These are phyloP conservation scores for Acrossocheilus wenchowensis DNA, from an alignment of 2,797 vertebrate genomes.

Conservation along the genomic window DNA sequence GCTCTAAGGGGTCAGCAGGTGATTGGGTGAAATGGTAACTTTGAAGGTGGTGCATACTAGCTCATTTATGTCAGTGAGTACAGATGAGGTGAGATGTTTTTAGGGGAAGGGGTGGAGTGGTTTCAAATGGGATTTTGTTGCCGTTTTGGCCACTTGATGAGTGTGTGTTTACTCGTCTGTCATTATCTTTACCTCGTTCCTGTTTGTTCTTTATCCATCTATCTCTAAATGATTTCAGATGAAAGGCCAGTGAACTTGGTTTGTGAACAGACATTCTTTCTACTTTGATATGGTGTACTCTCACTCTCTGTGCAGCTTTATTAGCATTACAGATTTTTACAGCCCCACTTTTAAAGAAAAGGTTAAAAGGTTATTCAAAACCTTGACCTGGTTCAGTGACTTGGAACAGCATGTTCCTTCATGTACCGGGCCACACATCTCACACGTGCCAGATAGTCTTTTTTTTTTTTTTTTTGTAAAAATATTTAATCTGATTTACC, in stretches of 20 bases:
- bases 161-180: slow-evolving; percentile 30
- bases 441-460: not conserved
- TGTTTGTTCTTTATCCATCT: slow-evolving; percentile 20
- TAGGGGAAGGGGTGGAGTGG: slow-evolving; percentile 17
- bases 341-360: slow-evolving; percentile 10
- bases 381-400: not conserved
- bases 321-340: slow-evolving; percentile 36
- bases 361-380: slow-evolving; percentile 16
- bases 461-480: not conserved
- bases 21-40: slow-evolving; percentile 60
- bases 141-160: slow-evolving; percentile 62
- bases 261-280: not conserved
- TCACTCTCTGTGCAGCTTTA: slow-evolving; percentile 3
- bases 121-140: slow-evolving; percentile 70
- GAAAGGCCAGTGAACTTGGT: not conserved
- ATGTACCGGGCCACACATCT: not conserved
- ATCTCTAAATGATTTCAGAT: slow-evolving; percentile 31
- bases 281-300: slow-evolving; percentile 35
- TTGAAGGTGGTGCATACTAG: slow-evolving; percentile 32
- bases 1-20: slow-evolving; percentile 73
- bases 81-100: slow-evolving; percentile 32
- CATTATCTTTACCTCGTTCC: not conserved
- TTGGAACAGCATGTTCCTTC: not conserved
- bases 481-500: not conserved
- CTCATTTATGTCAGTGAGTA: slow-evolving; percentile 14